phyloP scores from a whole-genome alignment of 2,888 invertebrate species.

The Eupithecia inturbata region DNA sequence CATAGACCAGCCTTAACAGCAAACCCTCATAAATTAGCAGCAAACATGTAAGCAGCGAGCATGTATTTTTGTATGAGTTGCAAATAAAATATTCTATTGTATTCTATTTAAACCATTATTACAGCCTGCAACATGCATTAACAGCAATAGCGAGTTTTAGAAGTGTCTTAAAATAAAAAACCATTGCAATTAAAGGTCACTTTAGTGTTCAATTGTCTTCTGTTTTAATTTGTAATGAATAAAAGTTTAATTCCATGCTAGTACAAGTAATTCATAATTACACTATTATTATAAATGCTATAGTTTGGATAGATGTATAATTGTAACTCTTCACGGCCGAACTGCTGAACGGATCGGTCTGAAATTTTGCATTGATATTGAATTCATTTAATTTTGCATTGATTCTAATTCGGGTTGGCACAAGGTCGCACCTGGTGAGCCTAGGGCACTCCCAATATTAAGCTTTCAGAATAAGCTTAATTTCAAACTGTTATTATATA shows the following conservation, averaged over 20 bases:
- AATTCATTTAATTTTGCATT: neutral
- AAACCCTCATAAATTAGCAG: too few species aligned
- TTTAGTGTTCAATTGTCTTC: neutral
- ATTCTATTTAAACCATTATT: too few species aligned
- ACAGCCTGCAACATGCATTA: too few species aligned
- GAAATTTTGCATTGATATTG: neutral
- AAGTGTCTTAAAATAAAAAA: neutral
- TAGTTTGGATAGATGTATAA: neutral
- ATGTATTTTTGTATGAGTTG: too few species aligned
- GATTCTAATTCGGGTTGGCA: constrained; percentile 71
- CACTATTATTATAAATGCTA: neutral
- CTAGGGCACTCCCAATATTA: constrained; percentile 10
- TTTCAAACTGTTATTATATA: neutral
- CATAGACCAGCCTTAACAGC: too few species aligned
- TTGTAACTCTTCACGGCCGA: neutral
- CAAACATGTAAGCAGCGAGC: too few species aligned
- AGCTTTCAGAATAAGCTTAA: neutral
- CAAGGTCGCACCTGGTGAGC: constrained; percentile 59
- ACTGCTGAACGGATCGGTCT: neutral
- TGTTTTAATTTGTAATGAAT: neutral
- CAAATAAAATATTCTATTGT: too few species aligned
- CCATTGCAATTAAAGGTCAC: neutral
- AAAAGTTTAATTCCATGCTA: neutral
- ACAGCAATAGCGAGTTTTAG: neutral
- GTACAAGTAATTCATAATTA: neutral